These are phyloP conservation scores for Zoanthus sociatus DNA, from an alignment of 92 coral and sea anemone genomes.

Conservation along the genomic window DNA sequence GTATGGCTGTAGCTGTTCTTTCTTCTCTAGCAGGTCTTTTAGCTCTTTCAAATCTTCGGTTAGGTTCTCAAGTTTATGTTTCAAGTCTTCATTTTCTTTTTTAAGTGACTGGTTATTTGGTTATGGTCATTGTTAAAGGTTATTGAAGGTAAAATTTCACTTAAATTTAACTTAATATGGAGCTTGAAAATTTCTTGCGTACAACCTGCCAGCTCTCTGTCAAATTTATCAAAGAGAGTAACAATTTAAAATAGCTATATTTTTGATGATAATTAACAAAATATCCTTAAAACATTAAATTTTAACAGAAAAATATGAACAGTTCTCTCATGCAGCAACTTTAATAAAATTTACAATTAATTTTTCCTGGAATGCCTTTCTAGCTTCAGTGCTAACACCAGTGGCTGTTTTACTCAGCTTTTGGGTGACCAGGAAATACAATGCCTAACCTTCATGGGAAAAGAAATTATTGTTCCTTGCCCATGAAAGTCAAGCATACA, in stretches of 20 bases:
- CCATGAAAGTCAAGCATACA: constrained; percentile 56
- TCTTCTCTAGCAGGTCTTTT: background rate
- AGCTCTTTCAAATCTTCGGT: background rate
- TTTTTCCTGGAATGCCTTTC: constrained; percentile 67
- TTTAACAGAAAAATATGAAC: too few relatives aligned
- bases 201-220: too few relatives aligned
- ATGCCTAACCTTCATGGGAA: constrained; percentile 49
- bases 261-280: too few relatives aligned
- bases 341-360: constrained; percentile 54
- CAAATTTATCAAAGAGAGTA: too few relatives aligned
- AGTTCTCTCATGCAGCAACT: constrained; percentile 59
- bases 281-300: too few relatives aligned
- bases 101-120: background rate
- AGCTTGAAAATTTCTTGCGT: too few relatives aligned
- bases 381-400: constrained; percentile 29
- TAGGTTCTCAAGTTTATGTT: background rate
- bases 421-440: constrained; percentile 69
- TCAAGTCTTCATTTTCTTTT: background rate
- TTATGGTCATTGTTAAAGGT: background rate
- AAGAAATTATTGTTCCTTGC: constrained; percentile 57
- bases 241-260: too few relatives aligned
- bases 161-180: too few relatives aligned
- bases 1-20: background rate
- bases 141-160: too few relatives aligned
- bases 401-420: background rate